phyloP scores from a whole-genome alignment of 1,140 invertebrate species.

The Papilio helenus region DNA sequence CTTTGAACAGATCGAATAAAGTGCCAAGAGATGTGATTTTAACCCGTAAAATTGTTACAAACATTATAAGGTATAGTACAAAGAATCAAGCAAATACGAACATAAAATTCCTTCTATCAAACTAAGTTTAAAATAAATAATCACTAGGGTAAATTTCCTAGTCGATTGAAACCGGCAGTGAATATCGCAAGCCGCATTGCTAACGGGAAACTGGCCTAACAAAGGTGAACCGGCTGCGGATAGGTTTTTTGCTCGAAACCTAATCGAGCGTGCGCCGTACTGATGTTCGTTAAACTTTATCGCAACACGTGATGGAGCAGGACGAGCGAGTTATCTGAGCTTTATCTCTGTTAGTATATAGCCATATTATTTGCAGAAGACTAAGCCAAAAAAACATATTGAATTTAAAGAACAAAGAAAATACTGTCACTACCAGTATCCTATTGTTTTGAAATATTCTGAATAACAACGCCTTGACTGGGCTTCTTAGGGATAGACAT shows the following conservation, averaged over 20 bases:
- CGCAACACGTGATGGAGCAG: not conserved
- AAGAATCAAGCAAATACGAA: not conserved
- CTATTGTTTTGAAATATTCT: too few species aligned
- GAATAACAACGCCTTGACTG: too few species aligned
- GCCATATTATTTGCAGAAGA: not conserved
- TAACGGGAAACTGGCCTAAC: conserved; percentile 33
- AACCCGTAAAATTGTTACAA: not conserved
- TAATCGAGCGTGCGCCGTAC: conserved; percentile 15
- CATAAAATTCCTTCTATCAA: not conserved
- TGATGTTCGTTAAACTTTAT: conserved; percentile 22
- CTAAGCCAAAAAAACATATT: not conserved
- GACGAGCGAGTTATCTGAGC: not conserved
- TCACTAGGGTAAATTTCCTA: conserved; percentile 24
- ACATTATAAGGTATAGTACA: too few species aligned
- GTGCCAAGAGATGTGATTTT: not conserved
- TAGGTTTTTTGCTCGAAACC: conserved; percentile 24
- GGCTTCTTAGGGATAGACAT: not conserved
- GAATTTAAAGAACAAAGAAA: too few species aligned
- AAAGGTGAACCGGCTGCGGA: conserved; percentile 34
- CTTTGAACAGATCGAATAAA: not conserved
- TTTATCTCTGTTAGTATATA: not conserved
- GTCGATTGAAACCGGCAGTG: conserved; percentile 15
- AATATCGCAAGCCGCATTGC: conserved; percentile 20
- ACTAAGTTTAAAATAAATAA: not conserved
- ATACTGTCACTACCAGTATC: too few species aligned